Base-by-base conservation (phyloP, 2,888 invertebrate species). In the Sinodicranocentrus sp. region DNA sequence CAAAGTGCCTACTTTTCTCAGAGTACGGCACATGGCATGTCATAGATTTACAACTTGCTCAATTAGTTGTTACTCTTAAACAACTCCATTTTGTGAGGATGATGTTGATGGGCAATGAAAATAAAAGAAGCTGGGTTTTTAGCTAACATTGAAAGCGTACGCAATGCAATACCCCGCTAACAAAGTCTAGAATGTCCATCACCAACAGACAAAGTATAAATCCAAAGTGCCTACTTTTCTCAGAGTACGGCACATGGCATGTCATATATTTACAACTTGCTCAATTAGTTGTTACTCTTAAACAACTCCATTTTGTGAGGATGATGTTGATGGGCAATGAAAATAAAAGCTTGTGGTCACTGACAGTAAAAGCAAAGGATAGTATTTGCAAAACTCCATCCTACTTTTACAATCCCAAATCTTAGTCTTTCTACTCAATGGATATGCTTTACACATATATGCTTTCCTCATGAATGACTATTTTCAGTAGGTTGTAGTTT, bases 261-360 rank as follows among this genome's bases (percentile, higher is more conserved):
- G 63, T 63, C 26, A 65, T 65, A 43, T 43, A 67, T 67, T 67
- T 67, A 59, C 59, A 25, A 59, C 59, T 59, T 10, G 33, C 33
- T 33, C 57, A 67, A 67, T 67, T 67, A 67, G 67, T 43, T 23
- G 43, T 44, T 43, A 67, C 43, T 67, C 44, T 23, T 8, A 57
- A 57, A 23, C 44, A 23, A 44, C 23, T 25, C 67, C 28, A 17
- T 44, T n/a, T 43, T 5, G 43, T 23, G 44, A 23, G 44, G 0
- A 21, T n/a, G 23, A 43, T 15, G 44, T 23, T 67, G 67, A 67
- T 67, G 67, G 67, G 63, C 43, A 67, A 43, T 67, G 44, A 67
- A 67, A 67, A 67, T 67, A 67, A 67, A 67, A 67, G 67, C 43
- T 67, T 67, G 67, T 44, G 67, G 67, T 67, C 67, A 67, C 43